Percentiles rank a stretch among this genome's conserved stretches.
Conservation (phyloP, 2,888 invertebrate species). For the Cyclophora albipunctata region DNA sequence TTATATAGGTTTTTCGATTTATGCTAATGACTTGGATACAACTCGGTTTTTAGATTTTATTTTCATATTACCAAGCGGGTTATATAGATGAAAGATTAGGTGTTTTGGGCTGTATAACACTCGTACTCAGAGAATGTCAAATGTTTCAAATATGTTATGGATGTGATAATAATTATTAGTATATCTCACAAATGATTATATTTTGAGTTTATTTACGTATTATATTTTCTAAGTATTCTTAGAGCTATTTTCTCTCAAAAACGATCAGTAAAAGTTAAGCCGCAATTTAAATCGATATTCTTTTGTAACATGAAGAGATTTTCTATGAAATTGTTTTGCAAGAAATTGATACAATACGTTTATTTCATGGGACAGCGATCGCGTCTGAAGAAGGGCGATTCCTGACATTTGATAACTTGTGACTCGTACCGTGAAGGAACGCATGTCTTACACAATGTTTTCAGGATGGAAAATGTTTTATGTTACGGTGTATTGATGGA, state of each 20-base stretch:
- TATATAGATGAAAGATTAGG: too few relatives aligned
- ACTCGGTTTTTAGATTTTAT: too few relatives aligned
- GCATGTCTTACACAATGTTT: conserved; percentile 6
- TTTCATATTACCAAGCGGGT: too few relatives aligned
- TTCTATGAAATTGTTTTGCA: not conserved
- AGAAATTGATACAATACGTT: not conserved
- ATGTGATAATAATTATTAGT: not conserved
- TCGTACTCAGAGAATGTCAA: too few relatives aligned
- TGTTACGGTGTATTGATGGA: too few relatives aligned
- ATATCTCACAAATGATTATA: not conserved
- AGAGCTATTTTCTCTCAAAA: not conserved
- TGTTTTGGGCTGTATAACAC: too few relatives aligned
- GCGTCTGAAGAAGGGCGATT: conserved; percentile 44
- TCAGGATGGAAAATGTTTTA: too few relatives aligned
- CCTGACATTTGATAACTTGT: conserved; percentile 67
- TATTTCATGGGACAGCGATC: conserved; percentile 51
- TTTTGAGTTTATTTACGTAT: not conserved
- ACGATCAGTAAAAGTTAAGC: too few relatives aligned
- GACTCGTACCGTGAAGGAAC: conserved; percentile 52
- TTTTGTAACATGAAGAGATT: not conserved
- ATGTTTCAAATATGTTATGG: too few relatives aligned
- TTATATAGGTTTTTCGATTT: too few relatives aligned
- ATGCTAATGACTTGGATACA: too few relatives aligned
- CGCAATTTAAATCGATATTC: too few relatives aligned
- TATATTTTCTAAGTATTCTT: not conserved